Percentiles rank a stretch among this genome's conserved stretches.
Conservation (phyloP, 2,797 vertebrate genomes). For the Vipera latastei region DNA sequence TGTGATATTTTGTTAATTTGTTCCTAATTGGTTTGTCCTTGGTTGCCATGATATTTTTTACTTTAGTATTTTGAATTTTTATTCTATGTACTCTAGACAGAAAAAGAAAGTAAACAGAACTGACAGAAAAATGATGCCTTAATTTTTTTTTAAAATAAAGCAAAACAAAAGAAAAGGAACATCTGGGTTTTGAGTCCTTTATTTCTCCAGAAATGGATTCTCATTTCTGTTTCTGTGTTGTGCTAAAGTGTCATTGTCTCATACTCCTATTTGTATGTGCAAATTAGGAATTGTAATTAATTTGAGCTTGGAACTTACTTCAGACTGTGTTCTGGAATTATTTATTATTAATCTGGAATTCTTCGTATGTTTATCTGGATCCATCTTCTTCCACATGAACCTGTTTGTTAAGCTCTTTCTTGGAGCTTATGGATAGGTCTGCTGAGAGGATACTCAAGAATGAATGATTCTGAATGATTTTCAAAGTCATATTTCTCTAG, state of each 20-base stretch:
- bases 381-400: neutral
- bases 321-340: neutral
- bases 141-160: neutral
- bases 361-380: neutral
- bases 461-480: neutral
- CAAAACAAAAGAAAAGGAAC: neutral
- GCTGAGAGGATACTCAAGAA: neutral
- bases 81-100: neutral
- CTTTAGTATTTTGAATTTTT: neutral
- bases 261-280: neutral
- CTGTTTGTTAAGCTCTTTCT: neutral
- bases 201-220: neutral
- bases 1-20: neutral
- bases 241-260: neutral
- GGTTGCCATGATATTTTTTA: neutral
- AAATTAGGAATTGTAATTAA: neutral
- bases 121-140: constrained; percentile 26
- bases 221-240: neutral
- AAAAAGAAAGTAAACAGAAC: constrained; percentile 27
- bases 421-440: neutral
- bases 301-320: neutral
- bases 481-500: neutral
- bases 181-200: neutral
- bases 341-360: neutral
- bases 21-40: neutral